Percentiles rank a stretch among this genome's conserved stretches.
Evolutionary conservation across 2,888 invertebrate genomes (phyloP).

Genomic region (Carterocephalus palaemon): DNA sequence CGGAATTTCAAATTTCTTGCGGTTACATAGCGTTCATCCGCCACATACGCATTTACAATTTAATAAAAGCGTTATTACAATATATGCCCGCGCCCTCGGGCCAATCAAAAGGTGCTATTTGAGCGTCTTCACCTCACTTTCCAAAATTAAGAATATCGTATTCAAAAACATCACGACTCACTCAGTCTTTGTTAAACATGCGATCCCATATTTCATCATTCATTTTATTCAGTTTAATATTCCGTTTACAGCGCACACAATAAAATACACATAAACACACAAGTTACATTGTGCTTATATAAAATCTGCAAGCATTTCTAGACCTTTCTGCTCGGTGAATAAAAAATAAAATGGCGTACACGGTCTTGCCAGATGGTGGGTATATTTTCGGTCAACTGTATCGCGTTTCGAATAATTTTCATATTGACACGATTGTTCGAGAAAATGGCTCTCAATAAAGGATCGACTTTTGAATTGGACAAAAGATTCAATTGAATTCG

Average conservation of each 20-base stretch:
- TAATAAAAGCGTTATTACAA: constrained; percentile 11
- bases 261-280: no score
- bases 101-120: constrained; percentile 38
- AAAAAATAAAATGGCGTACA: constrained; percentile 26
- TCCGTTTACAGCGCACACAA: constrained; percentile 29
- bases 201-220: constrained; percentile 32
- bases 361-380: constrained; percentile 28
- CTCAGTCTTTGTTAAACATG: constrained; percentile 33
- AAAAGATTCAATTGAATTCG: constrained; percentile 53
- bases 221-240: constrained; percentile 37
- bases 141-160: constrained; percentile 41
- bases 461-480: constrained; percentile 40
- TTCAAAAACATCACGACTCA: constrained; percentile 47
- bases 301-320: constrained; percentile 11
- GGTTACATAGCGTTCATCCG: background rate
- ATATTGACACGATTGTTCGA: constrained; percentile 33
- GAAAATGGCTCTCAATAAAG: constrained; percentile 34
- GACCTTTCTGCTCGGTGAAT: constrained; percentile 12
- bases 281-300: constrained; percentile 17
- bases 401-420: constrained; percentile 32
- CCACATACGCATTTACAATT: constrained; percentile 9
- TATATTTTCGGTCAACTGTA: constrained; percentile 26
- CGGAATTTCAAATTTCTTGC: background rate
- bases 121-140: constrained; percentile 43
- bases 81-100: constrained; percentile 11